phyloP scores from a whole-genome alignment of 2,888 invertebrate genomes.

The Ptycholaimellus sp. region DNA sequence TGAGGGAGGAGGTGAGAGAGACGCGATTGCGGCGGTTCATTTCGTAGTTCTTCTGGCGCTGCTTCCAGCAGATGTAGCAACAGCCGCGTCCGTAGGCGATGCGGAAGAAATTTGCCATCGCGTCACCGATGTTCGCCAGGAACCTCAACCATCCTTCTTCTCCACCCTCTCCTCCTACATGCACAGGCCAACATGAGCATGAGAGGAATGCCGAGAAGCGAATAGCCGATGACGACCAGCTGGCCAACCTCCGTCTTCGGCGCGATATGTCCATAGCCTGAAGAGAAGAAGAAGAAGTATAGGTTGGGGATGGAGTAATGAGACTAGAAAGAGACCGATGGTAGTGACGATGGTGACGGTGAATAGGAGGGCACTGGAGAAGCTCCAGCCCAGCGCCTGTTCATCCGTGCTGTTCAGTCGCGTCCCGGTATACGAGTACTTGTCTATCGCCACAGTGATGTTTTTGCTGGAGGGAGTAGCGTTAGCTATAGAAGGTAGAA shows the following conservation, averaged over 20 bases:
- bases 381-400: conserved; percentile 10
- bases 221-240: conserved; percentile 6
- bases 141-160: no score
- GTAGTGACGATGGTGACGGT: conserved; percentile 18
- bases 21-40: no score
- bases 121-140: conserved; percentile 8
- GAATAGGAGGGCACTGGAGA: conserved; percentile 18
- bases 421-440: conserved; percentile 1
- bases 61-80: conserved; percentile 4
- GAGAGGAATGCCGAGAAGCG: conserved; percentile 8
- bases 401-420: neutral
- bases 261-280: conserved; percentile 22
- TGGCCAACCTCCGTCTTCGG: conserved; percentile 13
- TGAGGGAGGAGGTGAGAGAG: no score
- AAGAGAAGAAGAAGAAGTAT: neutral
- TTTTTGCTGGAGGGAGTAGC: no score
- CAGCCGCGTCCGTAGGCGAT: conserved; percentile 6
- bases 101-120: conserved; percentile 6
- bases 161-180: no score
- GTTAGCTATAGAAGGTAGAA: no score
- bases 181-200: no score
- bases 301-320: neutral
- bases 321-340: conserved; percentile 13
- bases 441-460: conserved; percentile 3
- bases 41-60: conserved; percentile 4